These are phyloP conservation scores for Sphaerodactylus townsendi DNA, from an alignment of 2,113 vertebrate species.

Conservation along the genomic window DNA sequence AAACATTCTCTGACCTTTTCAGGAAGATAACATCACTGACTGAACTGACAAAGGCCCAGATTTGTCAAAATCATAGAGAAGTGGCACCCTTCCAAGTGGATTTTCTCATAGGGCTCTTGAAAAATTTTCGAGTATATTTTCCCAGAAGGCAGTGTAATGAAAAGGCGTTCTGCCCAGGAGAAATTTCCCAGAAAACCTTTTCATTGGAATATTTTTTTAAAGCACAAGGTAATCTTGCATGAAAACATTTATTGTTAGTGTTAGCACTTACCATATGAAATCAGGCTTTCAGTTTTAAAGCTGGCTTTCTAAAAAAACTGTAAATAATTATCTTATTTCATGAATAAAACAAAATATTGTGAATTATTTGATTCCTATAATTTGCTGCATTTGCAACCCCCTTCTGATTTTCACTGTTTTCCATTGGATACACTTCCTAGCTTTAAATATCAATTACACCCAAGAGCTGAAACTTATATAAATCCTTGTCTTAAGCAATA, in stretches of 20 bases:
- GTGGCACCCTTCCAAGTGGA: background rate
- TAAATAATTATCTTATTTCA: background rate
- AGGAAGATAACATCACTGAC: background rate
- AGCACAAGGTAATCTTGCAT: background rate
- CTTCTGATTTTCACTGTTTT: background rate
- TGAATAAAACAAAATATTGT: background rate
- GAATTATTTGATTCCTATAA: background rate
- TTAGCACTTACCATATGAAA: background rate
- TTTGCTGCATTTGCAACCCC: background rate
- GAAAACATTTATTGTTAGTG: background rate
- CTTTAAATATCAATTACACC: no score
- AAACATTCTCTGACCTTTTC: slow-evolving; percentile 6
- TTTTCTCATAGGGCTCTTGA: background rate
- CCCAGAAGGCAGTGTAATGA: slow-evolving; percentile 10
- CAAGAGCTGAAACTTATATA: no score
- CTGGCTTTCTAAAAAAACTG: background rate
- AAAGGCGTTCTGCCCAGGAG: slow-evolving; percentile 15
- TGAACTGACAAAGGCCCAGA: background rate
- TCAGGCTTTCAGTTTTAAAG: background rate
- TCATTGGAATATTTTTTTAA: background rate
- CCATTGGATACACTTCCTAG: background rate
- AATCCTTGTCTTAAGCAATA: no score
- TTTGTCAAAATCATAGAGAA: background rate
- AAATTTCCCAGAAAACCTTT: slow-evolving; percentile 21
- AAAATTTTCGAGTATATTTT: background rate